Evolutionary conservation across 2,888 invertebrate species (phyloP), one percentile per base, ranked within the genome.

Genomic region (Neocrepidodera transversa): DNA sequence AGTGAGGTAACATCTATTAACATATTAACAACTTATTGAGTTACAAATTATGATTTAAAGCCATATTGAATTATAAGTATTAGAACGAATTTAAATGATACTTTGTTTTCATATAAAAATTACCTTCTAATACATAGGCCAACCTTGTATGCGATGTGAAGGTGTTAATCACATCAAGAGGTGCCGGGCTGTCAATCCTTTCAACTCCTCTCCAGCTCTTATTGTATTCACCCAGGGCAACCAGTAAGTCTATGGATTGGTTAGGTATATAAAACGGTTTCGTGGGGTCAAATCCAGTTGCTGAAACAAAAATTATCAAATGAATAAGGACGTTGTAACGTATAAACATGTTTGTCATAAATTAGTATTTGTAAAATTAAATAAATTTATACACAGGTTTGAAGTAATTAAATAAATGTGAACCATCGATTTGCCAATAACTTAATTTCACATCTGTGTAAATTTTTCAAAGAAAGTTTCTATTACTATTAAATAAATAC

Each of bases 221-320:
- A 83, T 90, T 91, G 83, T 89, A 87, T 79, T 90, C 83, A 81
- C 89, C 88, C 81, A 91, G 83, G 77, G 89, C 88, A 81, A 87
- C 88, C 82, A 92, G 84, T 79, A 92, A 84, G 82, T 92, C 91
- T 83, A 92, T 87, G 74, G 84, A 81, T 80, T 79, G 77, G 68
- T 73, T 56, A 65, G 72, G 70, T 51, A 74, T 67, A 45, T 60
- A 60, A 32, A 55, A 55, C 68, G 75, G 68, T 66, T 69, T 76
- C 81, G 84, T 83, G 80, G 85, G 80, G 76, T 80, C 79, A 74
- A 79, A 76, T 76, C 78, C 80, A 73, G 78, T 85, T 82, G 85
- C 87, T 87, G 84, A 18, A 84, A 85, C 17, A 38, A 38, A 38
- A 38, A 38, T 16, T 16, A 38, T 38, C 7, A 17, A 8, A 10